A percentile compares a stretch with the other conserved stretches of the same genome.
phyloP scores from a whole-genome alignment of 2,888 invertebrate genomes.

The Drosophila neonasuta region DNA sequence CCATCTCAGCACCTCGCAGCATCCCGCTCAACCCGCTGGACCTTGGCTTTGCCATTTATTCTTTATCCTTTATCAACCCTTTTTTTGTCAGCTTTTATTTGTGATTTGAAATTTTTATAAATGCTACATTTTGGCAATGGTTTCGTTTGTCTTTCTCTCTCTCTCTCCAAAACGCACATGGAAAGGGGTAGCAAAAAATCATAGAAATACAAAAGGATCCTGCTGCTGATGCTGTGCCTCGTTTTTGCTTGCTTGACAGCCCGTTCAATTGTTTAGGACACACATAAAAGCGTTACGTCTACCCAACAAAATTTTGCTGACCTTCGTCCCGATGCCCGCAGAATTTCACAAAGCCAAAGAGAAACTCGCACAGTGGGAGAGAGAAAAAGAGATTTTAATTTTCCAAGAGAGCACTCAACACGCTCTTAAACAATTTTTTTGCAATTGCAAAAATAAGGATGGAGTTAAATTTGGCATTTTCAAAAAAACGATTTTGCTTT shows the following conservation, averaged over 20 bases:
- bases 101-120: slow-evolving; percentile 60
- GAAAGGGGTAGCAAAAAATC: slow-evolving; percentile 67
- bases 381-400: background rate
- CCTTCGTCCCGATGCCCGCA: slow-evolving; percentile 59
- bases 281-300: slow-evolving; percentile 44
- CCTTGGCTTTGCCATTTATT: background rate
- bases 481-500: background rate
- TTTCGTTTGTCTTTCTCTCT: slow-evolving; percentile 27
- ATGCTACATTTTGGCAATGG: slow-evolving; percentile 73
- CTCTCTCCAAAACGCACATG: slow-evolving; percentile 3
- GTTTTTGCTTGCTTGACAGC: slow-evolving; percentile 49
- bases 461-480: slow-evolving; percentile 26
- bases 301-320: slow-evolving; percentile 53
- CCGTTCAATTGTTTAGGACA: slow-evolving; percentile 60
- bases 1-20: background rate
- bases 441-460: slow-evolving; percentile 33
- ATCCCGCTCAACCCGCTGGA: background rate
- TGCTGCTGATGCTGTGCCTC: slow-evolving; percentile 40
- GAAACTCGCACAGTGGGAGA: background rate
- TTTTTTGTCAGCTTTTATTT: slow-evolving; percentile 64
- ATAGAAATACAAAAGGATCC: slow-evolving; percentile 40
- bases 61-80: slow-evolving; percentile 59
- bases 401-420: slow-evolving; percentile 16
- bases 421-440: slow-evolving; percentile 52
- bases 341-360: slow-evolving; percentile 33